Conservation (phyloP, 23 tunicate genomes). For the Corella eumyota region DNA sequence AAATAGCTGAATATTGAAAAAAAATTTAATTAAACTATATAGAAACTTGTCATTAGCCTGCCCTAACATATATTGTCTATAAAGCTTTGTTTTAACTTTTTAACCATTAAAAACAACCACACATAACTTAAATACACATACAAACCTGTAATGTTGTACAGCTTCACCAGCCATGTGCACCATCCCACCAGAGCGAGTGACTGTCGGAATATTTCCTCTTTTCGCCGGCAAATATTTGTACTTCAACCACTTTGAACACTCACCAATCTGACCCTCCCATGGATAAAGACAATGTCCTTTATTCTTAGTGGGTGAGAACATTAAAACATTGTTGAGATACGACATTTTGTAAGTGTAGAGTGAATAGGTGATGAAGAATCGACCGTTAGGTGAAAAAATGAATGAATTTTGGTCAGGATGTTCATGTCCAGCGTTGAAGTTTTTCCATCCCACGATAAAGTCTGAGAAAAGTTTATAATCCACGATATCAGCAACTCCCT, state of each 20-base stretch:
- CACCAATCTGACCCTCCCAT: constrained; percentile 72
- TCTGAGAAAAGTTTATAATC: background rate
- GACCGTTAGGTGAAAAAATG: constrained; percentile 55
- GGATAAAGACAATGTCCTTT: constrained; percentile 14
- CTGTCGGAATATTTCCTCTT: constrained; percentile 43
- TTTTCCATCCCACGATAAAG: constrained; percentile 20
- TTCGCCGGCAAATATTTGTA: constrained; percentile 14
- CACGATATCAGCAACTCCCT: constrained; percentile 24
- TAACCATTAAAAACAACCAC: background rate
- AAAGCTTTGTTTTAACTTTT: background rate
- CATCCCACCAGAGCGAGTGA: constrained; percentile 19
- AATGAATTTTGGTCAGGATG: constrained; percentile 74
- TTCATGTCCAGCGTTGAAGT: constrained; percentile 62
- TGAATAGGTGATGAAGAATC: constrained; percentile 41
- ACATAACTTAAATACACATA: background rate
- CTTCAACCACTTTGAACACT: constrained; percentile 43
- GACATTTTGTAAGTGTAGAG: constrained; percentile 36
- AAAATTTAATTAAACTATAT: background rate
- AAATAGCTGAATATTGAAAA: background rate
- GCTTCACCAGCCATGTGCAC: constrained; percentile 59
- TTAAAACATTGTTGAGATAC: constrained; percentile 20
- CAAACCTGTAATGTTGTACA: constrained; percentile 29
- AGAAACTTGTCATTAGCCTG: background rate
- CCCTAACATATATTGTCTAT: background rate
- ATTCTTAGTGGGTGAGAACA: constrained; percentile 19